Conservation (phyloP, 2,797 vertebrate genomes). For the Choloepus didactylus region DNA sequence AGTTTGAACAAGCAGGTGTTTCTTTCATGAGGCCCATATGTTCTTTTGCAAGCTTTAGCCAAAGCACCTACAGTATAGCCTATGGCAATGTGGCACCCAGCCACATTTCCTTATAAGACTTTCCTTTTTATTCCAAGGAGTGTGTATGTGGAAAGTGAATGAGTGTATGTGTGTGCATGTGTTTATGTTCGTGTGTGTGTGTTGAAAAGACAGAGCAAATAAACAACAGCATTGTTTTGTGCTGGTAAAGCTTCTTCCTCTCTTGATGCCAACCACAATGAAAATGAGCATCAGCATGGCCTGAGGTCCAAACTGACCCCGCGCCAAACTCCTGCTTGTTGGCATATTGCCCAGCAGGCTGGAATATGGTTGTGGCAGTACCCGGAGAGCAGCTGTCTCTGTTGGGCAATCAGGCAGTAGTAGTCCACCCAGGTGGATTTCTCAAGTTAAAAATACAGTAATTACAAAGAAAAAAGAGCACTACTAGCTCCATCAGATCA, state of each 20-base stretch:
- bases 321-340: background rate
- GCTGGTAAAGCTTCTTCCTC: background rate
- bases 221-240: background rate
- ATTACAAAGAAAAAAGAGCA: background rate
- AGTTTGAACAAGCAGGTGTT: conserved; percentile 73
- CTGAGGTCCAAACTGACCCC: conserved; percentile 23
- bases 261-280: background rate
- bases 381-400: conserved; percentile 57
- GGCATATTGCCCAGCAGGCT: background rate
- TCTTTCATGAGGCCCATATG: conserved; percentile 70
- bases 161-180: background rate
- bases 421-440: background rate
- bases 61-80: conserved; percentile 56
- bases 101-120: background rate
- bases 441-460: conserved; percentile 70
- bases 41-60: conserved; percentile 46
- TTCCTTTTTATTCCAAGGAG: conserved; percentile 64
- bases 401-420: conserved; percentile 36
- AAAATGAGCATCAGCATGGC: background rate
- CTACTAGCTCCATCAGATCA: background rate
- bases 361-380: background rate
- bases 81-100: background rate
- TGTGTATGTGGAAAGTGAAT: background rate
- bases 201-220: background rate
- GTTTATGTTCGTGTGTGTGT: background rate